A percentile compares a stretch with the other conserved stretches of the same genome.
These are phyloP conservation scores for Phalacrocorax aristotelis DNA, from an alignment of 2,113 vertebrate genomes.

Conservation along the genomic window DNA sequence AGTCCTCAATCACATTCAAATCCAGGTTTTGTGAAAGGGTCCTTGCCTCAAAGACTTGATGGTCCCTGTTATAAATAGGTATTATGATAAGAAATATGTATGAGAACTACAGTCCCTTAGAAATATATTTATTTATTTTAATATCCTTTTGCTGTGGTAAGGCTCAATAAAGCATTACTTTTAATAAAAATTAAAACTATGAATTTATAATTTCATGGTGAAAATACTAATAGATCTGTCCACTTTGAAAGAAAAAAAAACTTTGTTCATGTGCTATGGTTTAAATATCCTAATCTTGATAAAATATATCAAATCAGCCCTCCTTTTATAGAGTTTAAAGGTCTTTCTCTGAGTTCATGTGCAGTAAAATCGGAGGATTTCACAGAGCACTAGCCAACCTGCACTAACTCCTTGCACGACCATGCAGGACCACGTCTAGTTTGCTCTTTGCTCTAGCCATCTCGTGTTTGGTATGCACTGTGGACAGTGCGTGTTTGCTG, in stretches of 20 bases:
- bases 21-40: not conserved
- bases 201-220: not conserved
- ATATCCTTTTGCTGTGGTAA: not conserved
- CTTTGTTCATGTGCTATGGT: not conserved
- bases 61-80: not conserved
- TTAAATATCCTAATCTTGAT: not conserved
- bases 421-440: not conserved
- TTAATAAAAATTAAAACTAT: not conserved
- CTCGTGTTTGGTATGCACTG: accelerated
- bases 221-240: not conserved
- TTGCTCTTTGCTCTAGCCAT: not conserved
- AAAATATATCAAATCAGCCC: not conserved
- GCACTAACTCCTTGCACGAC: not conserved
- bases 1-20: not conserved
- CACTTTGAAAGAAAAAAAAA: not conserved
- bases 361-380: not conserved
- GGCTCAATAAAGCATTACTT: not conserved
- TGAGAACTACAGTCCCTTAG: not conserved
- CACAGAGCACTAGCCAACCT: too few species aligned
- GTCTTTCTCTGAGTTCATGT: accelerated
- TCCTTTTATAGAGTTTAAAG: not conserved
- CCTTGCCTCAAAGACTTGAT: not conserved
- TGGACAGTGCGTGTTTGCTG: accelerated
- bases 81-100: not conserved
- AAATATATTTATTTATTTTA: not conserved